A percentile compares a stretch with the other conserved stretches of the same genome.
phyloP scores from a whole-genome alignment of 2,888 invertebrate genomes.

The Tillus elongatus region DNA sequence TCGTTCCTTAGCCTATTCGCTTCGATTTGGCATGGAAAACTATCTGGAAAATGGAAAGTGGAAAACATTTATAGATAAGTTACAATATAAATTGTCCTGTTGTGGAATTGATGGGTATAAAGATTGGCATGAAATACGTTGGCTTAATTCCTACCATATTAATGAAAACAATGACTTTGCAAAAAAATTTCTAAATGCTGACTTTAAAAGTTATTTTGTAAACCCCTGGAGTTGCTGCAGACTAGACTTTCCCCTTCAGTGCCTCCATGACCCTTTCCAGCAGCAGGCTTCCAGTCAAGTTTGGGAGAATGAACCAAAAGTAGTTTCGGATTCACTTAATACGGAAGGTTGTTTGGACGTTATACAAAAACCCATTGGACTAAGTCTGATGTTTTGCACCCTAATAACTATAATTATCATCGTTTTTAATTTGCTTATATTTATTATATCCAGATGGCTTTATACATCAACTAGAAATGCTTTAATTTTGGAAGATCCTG shows the following conservation, averaged over 20 bases:
- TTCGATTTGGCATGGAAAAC: slow-evolving; percentile 49
- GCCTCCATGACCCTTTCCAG: slow-evolving; percentile 55
- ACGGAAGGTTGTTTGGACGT: slow-evolving; percentile 37
- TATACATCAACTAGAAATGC: slow-evolving; percentile 49
- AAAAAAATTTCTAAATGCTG: slow-evolving; percentile 28
- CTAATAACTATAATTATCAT: slow-evolving; percentile 10
- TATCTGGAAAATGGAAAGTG: slow-evolving; percentile 49
- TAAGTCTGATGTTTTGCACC: neutral
- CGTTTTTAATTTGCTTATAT: slow-evolving; percentile 42
- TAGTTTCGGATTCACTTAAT: slow-evolving; percentile 35
- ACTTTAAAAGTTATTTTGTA: slow-evolving; percentile 37
- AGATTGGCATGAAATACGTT: slow-evolving; percentile 52
- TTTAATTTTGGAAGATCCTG: slow-evolving; percentile 44
- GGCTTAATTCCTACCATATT: slow-evolving; percentile 48
- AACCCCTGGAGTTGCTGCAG: slow-evolving; percentile 55
- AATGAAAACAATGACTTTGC: slow-evolving; percentile 28
- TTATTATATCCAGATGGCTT: slow-evolving; percentile 46
- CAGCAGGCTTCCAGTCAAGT: slow-evolving; percentile 36
- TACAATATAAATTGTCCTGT: slow-evolving; percentile 49
- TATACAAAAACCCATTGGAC: slow-evolving; percentile 32
- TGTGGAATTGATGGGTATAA: slow-evolving; percentile 48
- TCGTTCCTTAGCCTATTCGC: slow-evolving; percentile 43
- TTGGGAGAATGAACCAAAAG: slow-evolving; percentile 34
- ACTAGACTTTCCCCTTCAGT: slow-evolving; percentile 48
- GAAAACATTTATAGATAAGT: slow-evolving; percentile 49